A percentile compares a stretch with the other conserved stretches of the same genome.
phyloP scores from a whole-genome alignment of 2,797 vertebrate species.

The Spinibarbus caldwelli region DNA sequence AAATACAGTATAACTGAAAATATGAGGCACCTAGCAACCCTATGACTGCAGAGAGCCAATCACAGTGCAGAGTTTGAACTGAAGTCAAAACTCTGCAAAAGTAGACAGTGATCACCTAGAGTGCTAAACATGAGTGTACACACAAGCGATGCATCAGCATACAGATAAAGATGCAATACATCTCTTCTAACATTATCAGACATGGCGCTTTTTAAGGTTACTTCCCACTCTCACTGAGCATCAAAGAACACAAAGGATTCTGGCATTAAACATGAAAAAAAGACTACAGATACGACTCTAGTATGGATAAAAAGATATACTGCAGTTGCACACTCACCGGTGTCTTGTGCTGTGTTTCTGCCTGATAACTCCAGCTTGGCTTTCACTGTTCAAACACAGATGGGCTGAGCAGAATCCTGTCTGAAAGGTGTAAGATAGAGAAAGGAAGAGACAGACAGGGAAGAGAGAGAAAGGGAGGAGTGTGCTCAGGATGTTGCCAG shows the following conservation, averaged over 20 bases:
- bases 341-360: constrained; percentile 56
- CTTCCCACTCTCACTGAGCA: background rate
- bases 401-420: constrained; percentile 46
- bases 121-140: no score
- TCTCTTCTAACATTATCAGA: constrained; percentile 1
- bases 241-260: background rate
- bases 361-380: constrained; percentile 57
- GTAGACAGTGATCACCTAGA: no score
- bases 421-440: constrained; percentile 52
- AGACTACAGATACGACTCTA: background rate
- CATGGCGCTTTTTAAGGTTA: background rate
- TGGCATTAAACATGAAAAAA: background rate
- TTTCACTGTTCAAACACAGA: constrained; percentile 45
- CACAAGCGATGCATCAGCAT: background rate
- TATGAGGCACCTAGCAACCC: background rate
- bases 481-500: constrained; percentile 38
- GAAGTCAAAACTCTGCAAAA: constrained; percentile 30
- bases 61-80: constrained; percentile 23
- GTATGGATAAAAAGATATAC: constrained; percentile 15
- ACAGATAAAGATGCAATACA: background rate
- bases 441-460: constrained; percentile 35
- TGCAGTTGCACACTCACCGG: constrained; percentile 61
- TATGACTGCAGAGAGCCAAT: constrained; percentile 34
- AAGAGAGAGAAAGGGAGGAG: constrained; percentile 36
- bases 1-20: constrained; percentile 6